Evolutionary conservation across 2,113 vertebrate genomes (phyloP).

Genomic region (Tetrax tetrax): DNA sequence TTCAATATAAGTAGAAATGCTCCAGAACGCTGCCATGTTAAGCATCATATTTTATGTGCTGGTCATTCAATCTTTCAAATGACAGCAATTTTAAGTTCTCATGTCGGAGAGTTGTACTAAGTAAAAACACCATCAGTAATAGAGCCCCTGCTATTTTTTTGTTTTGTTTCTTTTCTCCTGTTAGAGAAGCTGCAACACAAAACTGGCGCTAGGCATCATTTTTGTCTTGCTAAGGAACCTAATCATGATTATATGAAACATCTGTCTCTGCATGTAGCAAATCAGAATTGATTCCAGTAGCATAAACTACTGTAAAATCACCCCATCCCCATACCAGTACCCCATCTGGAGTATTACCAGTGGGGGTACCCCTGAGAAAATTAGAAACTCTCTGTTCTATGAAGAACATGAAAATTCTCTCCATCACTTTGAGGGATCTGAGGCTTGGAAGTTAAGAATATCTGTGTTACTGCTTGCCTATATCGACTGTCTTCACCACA

Average conservation of each 20-base stretch:
- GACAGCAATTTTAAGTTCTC: background rate
- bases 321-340: background rate
- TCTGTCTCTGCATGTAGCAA: background rate
- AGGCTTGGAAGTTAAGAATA: conserved; percentile 30
- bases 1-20: no score
- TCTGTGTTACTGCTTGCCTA: background rate
- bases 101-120: background rate
- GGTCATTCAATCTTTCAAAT: background rate
- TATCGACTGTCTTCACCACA: conserved; percentile 11
- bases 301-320: conserved; percentile 25
- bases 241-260: background rate
- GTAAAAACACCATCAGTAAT: background rate
- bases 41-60: background rate
- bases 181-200: background rate
- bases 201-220: background rate
- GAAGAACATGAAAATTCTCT: conserved; percentile 62
- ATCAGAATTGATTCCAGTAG: background rate
- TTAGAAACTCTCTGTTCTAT: conserved; percentile 55
- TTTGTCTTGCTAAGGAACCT: background rate
- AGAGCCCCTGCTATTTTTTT: background rate
- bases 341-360: conserved; percentile 41
- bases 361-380: conserved; percentile 39
- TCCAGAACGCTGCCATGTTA: background rate
- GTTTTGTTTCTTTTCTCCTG: background rate
- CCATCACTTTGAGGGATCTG: conserved; percentile 10